These are phyloP conservation scores for Orthosia gracilis DNA, from an alignment of 2,888 invertebrate species.

Conservation along the genomic window DNA sequence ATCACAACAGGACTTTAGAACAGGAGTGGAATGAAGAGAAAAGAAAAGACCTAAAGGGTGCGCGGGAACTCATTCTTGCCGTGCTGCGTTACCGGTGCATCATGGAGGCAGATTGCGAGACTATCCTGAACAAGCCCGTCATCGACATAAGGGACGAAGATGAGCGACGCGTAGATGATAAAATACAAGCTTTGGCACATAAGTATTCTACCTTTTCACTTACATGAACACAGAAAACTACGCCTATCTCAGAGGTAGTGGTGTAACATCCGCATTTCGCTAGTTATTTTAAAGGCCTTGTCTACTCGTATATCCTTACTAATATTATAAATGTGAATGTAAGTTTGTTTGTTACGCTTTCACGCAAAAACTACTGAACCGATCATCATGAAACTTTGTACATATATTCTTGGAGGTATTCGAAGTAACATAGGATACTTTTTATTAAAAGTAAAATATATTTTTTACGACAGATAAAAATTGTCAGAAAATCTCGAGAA, in stretches of 20 bases:
- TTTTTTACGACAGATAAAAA: too few species aligned
- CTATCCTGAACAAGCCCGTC: constrained; percentile 78
- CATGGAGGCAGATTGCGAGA: constrained; percentile 78
- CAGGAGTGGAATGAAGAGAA: constrained; percentile 81
- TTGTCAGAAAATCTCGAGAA: too few species aligned
- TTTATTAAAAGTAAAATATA: too few species aligned
- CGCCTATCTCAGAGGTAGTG: background rate
- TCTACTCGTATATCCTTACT: too few species aligned
- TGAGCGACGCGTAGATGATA: constrained; percentile 77
- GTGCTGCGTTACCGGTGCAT: constrained; percentile 80
- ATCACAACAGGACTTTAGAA: constrained; percentile 78
- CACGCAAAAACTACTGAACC: too few species aligned
- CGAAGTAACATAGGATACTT: too few species aligned
- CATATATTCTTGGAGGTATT: too few species aligned
- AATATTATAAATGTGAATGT: too few species aligned
- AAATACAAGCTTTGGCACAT: constrained; percentile 80
- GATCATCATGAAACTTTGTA: too few species aligned
- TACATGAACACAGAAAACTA: background rate
- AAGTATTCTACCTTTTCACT: constrained; percentile 67
- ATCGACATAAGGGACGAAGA: constrained; percentile 76
- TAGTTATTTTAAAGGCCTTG: too few species aligned
- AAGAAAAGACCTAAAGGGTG: constrained; percentile 78
- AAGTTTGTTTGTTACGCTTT: too few species aligned
- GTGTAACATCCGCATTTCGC: too few species aligned
- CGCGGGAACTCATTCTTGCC: constrained; percentile 79